Evolutionary conservation across 2,797 vertebrate species (phyloP).

Genomic region (Cyprinodon diabolis): DNA sequence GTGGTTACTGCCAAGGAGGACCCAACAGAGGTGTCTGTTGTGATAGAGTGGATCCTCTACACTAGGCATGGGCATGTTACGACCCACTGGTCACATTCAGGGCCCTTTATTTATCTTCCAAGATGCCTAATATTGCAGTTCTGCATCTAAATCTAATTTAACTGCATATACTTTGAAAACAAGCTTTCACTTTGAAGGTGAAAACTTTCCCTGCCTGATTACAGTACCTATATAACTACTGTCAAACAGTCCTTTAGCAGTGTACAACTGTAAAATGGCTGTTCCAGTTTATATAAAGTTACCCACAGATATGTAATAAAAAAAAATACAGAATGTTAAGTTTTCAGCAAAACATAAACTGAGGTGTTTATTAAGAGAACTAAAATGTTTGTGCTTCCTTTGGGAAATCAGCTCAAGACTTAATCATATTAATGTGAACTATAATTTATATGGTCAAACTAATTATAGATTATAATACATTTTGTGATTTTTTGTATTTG

Average conservation of each 20-base stretch:
- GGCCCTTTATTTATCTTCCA: not conserved
- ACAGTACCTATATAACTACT: not conserved
- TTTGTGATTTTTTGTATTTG: not conserved
- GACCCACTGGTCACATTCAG: not conserved
- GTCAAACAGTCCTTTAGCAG: not conserved
- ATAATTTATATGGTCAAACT: not conserved
- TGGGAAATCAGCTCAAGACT: not conserved
- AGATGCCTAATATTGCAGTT: not conserved
- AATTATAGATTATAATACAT: not conserved
- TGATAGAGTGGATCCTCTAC: not conserved
- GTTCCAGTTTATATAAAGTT: not conserved
- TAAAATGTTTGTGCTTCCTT: not conserved
- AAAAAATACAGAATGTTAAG: not conserved
- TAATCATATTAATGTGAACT: not conserved
- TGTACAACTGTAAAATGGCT: not conserved
- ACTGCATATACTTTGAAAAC: not conserved
- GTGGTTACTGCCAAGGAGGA: not conserved
- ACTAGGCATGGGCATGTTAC: conserved; percentile 1
- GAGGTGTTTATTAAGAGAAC: not conserved
- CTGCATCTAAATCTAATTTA: not conserved
- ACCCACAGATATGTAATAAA: not conserved
- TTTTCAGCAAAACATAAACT: not conserved
- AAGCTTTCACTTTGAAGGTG: too few relatives aligned
- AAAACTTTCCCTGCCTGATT: not conserved
- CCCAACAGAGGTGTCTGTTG: not conserved